Percentiles rank a stretch among this genome's conserved stretches.
These are phyloP conservation scores for Dipodomys ordii DNA, from an alignment of 2,113 vertebrate species.

Conservation along the genomic window DNA sequence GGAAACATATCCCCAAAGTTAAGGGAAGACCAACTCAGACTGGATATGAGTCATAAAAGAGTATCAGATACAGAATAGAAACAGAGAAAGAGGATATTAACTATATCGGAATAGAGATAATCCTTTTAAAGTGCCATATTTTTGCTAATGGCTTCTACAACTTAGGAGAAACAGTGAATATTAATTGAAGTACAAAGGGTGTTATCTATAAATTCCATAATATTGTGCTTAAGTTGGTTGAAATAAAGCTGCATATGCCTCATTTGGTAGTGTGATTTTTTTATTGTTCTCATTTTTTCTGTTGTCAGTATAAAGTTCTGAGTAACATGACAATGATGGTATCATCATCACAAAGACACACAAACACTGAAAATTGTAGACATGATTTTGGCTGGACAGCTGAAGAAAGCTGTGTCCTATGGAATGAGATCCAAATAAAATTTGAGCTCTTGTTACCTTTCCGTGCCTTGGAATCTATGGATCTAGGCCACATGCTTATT, in stretches of 20 bases:
- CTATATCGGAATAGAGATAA: neutral
- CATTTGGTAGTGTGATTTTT: constrained; percentile 11
- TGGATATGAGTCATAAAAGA: neutral
- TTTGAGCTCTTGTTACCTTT: neutral
- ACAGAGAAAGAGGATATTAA: neutral
- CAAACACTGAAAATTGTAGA: neutral
- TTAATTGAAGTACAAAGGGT: constrained; percentile 14
- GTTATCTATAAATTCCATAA: neutral
- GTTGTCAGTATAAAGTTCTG: constrained; percentile 20
- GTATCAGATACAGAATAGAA: neutral
- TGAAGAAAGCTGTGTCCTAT: neutral
- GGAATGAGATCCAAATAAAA: neutral
- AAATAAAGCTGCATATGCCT: neutral
- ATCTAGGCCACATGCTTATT: neutral
- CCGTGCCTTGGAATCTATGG: neutral
- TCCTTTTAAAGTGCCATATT: neutral
- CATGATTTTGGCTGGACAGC: constrained; percentile 25
- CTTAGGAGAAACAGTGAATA: neutral
- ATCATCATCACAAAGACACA: neutral
- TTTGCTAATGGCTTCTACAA: constrained; percentile 2
- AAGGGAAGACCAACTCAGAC: neutral
- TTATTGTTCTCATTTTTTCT: constrained; percentile 22
- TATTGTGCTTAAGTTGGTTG: neutral
- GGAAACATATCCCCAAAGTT: neutral
- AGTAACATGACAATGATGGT: constrained; percentile 22